Base-by-base conservation (phyloP, 2,888 invertebrate species). In the Drosophila prolongata region DNA sequence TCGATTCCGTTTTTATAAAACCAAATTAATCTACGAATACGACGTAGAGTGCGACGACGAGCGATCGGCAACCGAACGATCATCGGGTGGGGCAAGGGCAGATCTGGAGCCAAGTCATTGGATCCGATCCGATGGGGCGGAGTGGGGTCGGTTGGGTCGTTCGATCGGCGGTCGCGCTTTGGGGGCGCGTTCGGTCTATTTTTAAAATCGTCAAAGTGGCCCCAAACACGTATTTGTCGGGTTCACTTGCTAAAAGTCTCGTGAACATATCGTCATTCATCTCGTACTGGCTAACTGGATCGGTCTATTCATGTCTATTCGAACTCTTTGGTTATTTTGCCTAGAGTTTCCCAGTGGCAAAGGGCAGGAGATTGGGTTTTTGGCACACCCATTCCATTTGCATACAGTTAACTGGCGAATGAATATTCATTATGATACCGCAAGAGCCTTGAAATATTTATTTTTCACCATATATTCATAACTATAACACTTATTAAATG, bases 1-100 rank as follows among this genome's bases (percentile, higher is more conserved):
- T 42, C 70, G 76, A 59, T 67, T 70, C 67, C 80, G 62, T 76
- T 85, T 74, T 86, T 83, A 86, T 83, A 83, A 83, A 65, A 66
- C 24, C n/a, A 62, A 38, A 77, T 74, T 77, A 73, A 66, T 75
- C 44, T 47, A 67, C 57, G 43, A 49, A 38, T 35, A 52, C 74
- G 49, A 34, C 30, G 44, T n/a, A 46, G 24, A 27, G 44, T 27
- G 34, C 64, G 57, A 42, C 56, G 57, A 19, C 38, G 46, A 59
- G 37, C 64, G 44, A 64, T 67, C 67, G 73, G 58, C 52, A n/a
- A 16, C 42, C 67, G 42, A 55, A 16, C 65, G 65, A 40, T 54
- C 46, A 44, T 14, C 58, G 58, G 58, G 54, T 50, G 70, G 54
- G 50, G 30, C 50, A 56, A 64, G 67, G 67, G 44, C 54, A 16